Evolutionary conservation across 2,888 invertebrate species (phyloP).

Genomic region (Brenthis hecate): DNA sequence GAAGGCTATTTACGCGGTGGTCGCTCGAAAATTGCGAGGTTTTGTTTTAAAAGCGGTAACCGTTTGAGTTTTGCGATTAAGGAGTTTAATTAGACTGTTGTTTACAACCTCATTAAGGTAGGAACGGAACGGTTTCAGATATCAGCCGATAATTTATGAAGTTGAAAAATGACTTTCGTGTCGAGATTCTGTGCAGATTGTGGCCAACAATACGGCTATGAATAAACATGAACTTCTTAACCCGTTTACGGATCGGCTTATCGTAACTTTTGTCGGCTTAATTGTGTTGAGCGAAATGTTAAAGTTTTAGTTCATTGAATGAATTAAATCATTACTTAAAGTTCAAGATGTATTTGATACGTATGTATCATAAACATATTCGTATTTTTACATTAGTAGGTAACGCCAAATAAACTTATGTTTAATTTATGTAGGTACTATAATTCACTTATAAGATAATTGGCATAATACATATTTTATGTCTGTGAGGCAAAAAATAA

Average conservation of each 20-base stretch:
- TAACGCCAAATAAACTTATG: no score
- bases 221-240: slow-evolving; percentile 61
- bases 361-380: no score
- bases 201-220: slow-evolving; percentile 44
- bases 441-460: background rate
- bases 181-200: slow-evolving; percentile 59
- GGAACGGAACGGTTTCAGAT: slow-evolving; percentile 70
- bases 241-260: slow-evolving; percentile 37
- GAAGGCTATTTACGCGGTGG: slow-evolving; percentile 79
- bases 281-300: slow-evolving; percentile 33
- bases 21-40: slow-evolving; percentile 80
- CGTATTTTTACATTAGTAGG: no score
- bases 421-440: no score
- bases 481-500: background rate
- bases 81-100: slow-evolving; percentile 82
- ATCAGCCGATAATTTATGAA: slow-evolving; percentile 78
- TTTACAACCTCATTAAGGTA: slow-evolving; percentile 81
- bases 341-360: background rate
- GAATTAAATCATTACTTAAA: slow-evolving; percentile 18
- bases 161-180: slow-evolving; percentile 76
- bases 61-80: slow-evolving; percentile 82
- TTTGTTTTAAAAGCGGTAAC: slow-evolving; percentile 81
- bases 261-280: slow-evolving; percentile 37
- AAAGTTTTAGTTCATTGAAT: slow-evolving; percentile 26
- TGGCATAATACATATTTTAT: slow-evolving; percentile 2